phyloP scores from a whole-genome alignment of 2,797 vertebrate genomes.

The Scolopax rusticola region DNA sequence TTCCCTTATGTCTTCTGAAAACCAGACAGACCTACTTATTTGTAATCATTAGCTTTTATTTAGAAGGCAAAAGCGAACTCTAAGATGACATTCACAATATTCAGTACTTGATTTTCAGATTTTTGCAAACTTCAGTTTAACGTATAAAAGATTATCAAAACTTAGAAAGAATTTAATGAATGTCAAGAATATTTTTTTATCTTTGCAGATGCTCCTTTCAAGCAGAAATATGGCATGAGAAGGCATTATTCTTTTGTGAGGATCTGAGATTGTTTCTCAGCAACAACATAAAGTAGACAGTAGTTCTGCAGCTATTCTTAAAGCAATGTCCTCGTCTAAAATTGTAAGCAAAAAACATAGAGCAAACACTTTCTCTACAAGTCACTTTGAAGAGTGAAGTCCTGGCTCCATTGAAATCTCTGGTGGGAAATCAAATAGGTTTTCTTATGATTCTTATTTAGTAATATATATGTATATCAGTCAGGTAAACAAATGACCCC shows the following conservation, averaged over 20 bases:
- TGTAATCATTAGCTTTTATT: background rate
- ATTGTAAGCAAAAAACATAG: background rate
- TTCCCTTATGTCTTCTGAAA: conserved; percentile 17
- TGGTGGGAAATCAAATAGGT: background rate
- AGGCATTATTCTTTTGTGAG: background rate
- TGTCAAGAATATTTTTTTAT: background rate
- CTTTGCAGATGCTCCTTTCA: background rate
- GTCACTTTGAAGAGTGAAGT: background rate
- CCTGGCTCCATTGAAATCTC: background rate
- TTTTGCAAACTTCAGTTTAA: background rate
- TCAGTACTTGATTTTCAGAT: background rate
- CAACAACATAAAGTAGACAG: background rate
- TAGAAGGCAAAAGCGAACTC: background rate
- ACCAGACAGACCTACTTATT: background rate
- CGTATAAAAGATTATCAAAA: background rate
- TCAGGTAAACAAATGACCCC: background rate
- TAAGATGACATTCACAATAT: background rate
- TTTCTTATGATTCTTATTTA: background rate
- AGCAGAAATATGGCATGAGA: background rate
- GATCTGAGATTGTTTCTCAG: background rate
- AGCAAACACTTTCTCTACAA: background rate
- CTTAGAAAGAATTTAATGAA: background rate
- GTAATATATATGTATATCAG: background rate
- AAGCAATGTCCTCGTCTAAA: background rate
- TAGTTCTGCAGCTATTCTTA: background rate